Percentiles rank a stretch among this genome's conserved stretches.
phyloP scores from a whole-genome alignment of 2,888 invertebrate species.

The Erynnis tages region DNA sequence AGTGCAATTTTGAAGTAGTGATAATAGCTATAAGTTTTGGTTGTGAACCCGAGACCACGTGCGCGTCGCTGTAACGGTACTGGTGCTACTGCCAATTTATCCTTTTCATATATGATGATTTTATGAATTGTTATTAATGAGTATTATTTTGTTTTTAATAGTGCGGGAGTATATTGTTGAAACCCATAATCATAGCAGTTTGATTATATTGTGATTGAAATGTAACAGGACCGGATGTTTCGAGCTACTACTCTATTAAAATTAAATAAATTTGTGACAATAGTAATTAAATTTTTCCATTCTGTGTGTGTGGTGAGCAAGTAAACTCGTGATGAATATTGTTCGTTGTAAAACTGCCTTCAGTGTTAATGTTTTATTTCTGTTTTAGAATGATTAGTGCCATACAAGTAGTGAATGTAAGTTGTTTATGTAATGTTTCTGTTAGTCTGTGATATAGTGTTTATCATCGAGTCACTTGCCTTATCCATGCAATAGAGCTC shows the following conservation, averaged over 20 bases:
- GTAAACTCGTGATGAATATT: conserved; percentile 29
- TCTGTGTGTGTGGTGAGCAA: conserved; percentile 15
- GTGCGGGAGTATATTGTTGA: conserved; percentile 66
- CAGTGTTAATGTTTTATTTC: conserved; percentile 52
- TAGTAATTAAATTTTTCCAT: conserved; percentile 27
- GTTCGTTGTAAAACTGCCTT: conserved; percentile 54
- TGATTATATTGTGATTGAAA: conserved; percentile 78
- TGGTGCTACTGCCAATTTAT: conserved; percentile 65
- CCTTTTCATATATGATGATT: conserved; percentile 59
- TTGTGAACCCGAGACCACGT: conserved; percentile 69
- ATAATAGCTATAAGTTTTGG: conserved; percentile 80
- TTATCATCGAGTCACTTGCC: conserved; percentile 64
- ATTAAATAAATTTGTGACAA: conserved; percentile 25
- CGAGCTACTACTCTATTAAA: conserved; percentile 32
- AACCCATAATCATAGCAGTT: conserved; percentile 64
- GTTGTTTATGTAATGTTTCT: conserved; percentile 60
- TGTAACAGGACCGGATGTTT: conserved; percentile 61
- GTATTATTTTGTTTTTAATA: conserved; percentile 65
- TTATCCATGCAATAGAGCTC: conserved; percentile 46
- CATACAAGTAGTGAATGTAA: conserved; percentile 71
- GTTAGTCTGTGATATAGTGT: conserved; percentile 78
- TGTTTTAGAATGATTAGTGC: conserved; percentile 69
- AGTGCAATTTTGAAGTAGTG: conserved; percentile 75
- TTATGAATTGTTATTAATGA: conserved; percentile 72
- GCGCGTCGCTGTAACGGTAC: conserved; percentile 55